phyloP scores from a whole-genome alignment of 1,140 invertebrate genomes.

The Drosophila kanapiae region DNA sequence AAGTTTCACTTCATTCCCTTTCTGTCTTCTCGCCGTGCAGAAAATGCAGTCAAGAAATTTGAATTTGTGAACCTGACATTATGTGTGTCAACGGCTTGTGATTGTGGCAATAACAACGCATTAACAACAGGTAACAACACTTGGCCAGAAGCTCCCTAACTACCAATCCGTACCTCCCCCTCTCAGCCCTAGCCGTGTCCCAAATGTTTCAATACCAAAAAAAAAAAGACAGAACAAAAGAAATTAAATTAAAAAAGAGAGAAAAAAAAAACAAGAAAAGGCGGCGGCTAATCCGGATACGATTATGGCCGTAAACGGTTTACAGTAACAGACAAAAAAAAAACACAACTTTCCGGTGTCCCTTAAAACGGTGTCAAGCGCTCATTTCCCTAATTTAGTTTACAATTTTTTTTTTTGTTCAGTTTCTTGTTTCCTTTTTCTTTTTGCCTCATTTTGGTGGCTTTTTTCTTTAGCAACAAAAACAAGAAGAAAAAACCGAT shows the following conservation, averaged over 20 bases:
- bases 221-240: slow-evolving; percentile 15
- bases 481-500: neutral
- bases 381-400: slow-evolving; percentile 82
- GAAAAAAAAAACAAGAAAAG: slow-evolving; percentile 18
- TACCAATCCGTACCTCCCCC: neutral
- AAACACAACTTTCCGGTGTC: slow-evolving; percentile 67
- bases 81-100: slow-evolving; percentile 49
- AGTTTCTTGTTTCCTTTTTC: slow-evolving; percentile 33
- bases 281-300: slow-evolving; percentile 71
- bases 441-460: slow-evolving; percentile 29
- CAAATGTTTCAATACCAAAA: slow-evolving; percentile 44
- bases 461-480: slow-evolving; percentile 28
- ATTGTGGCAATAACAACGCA: slow-evolving; percentile 42
- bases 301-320: slow-evolving; percentile 76
- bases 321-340: slow-evolving; percentile 44
- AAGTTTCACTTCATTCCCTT: neutral
- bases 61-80: slow-evolving; percentile 30
- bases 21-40: neutral
- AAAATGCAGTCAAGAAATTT: slow-evolving; percentile 7
- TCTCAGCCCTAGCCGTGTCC: slow-evolving; percentile 5
- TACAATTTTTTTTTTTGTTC: slow-evolving; percentile 46
- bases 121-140: slow-evolving; percentile 31
- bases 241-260: slow-evolving; percentile 11
- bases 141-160: slow-evolving; percentile 29
- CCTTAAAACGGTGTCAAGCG: slow-evolving; percentile 73